Evolutionary conservation across 2,888 invertebrate species (phyloP).

Genomic region (Mesoligia furuncula): DNA sequence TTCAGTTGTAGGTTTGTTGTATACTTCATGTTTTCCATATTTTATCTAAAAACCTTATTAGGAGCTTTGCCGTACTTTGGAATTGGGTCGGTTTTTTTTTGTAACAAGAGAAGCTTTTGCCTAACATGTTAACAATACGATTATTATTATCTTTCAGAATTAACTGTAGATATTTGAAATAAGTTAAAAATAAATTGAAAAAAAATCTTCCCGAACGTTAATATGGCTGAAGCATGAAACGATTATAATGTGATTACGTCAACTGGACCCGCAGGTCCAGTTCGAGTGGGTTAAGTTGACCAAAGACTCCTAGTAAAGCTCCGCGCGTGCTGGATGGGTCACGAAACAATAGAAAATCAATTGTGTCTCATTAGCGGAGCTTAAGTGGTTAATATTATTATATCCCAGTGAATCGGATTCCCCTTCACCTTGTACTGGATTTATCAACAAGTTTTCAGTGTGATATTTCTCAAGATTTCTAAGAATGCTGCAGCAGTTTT

Average conservation of each 20-base stretch:
- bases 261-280: too few relatives aligned
- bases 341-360: too few relatives aligned
- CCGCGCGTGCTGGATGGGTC: too few relatives aligned
- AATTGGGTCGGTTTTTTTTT: neutral
- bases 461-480: neutral
- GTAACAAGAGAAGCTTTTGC: neutral
- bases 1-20: slow-evolving; percentile 13
- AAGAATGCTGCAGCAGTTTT: neutral
- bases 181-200: neutral
- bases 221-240: neutral
- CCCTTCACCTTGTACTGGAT: neutral
- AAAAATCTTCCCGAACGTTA: neutral
- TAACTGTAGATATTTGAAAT: neutral
- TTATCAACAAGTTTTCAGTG: neutral
- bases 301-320: too few relatives aligned
- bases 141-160: neutral
- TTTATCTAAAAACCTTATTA: neutral
- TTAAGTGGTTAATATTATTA: neutral
- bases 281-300: too few relatives aligned
- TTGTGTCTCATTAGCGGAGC: too few relatives aligned
- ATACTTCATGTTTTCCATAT: neutral
- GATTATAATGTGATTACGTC: too few relatives aligned
- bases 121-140: neutral
- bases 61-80: neutral
- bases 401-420: neutral